Evolutionary conservation across 2,888 invertebrate genomes (phyloP).

Genomic region (Bombylius discolor): DNA sequence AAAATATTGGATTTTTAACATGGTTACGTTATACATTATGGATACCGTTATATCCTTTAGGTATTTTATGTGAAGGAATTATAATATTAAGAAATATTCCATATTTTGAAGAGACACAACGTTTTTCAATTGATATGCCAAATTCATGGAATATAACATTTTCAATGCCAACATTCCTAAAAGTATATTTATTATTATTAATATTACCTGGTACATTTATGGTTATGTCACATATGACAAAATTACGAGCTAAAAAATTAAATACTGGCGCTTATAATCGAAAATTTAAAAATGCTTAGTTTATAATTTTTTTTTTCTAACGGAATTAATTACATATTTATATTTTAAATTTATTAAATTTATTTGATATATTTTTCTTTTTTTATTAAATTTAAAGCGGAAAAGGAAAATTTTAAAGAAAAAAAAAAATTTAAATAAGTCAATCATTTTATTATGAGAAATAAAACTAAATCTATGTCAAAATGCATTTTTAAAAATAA

Average conservation of each 20-base stretch:
- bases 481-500: too few relatives aligned
- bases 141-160: constrained; percentile 78
- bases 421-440: too few relatives aligned
- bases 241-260: constrained; percentile 54
- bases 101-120: constrained; percentile 72
- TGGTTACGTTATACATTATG: constrained; percentile 90
- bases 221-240: constrained; percentile 76
- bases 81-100: constrained; percentile 72
- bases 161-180: constrained; percentile 67
- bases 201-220: constrained; percentile 64
- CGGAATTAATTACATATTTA: too few relatives aligned
- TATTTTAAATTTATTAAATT: too few relatives aligned
- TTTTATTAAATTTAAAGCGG: too few relatives aligned
- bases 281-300: too few relatives aligned
- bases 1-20: constrained; percentile 59
- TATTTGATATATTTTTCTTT: too few relatives aligned
- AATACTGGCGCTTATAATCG: constrained; percentile 25
- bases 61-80: constrained; percentile 75
- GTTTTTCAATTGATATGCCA: constrained; percentile 63
- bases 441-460: too few relatives aligned
- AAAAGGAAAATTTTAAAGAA: too few relatives aligned
- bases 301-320: too few relatives aligned
- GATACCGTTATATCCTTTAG: constrained; percentile 87
- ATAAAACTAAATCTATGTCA: too few relatives aligned
- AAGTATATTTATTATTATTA: constrained; percentile 61